Conservation (phyloP, 2,888 invertebrate species). For the Galerucella pusilla region DNA sequence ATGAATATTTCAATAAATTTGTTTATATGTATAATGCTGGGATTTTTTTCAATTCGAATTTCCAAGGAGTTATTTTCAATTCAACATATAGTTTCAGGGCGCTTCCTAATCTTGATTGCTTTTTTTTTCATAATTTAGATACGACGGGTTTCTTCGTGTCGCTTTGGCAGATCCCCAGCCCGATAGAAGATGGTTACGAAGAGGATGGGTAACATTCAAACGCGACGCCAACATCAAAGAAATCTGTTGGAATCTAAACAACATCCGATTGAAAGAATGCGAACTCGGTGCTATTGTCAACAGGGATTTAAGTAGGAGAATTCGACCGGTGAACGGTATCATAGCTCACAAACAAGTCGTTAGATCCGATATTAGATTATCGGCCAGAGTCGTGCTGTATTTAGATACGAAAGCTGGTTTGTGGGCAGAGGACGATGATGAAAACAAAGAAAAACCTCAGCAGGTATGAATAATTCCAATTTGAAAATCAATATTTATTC, state of each 20-base stretch:
- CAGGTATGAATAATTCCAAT: constrained; percentile 51
- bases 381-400: constrained; percentile 91
- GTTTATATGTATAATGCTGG: background rate
- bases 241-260: constrained; percentile 98
- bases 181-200: constrained; percentile 94
- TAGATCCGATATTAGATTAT: constrained; percentile 90
- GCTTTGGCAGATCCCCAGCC: constrained; percentile 97
- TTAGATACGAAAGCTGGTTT: constrained; percentile 86
- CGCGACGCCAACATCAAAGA: constrained; percentile 98
- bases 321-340: constrained; percentile 91
- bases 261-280: constrained; percentile 89
- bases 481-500: background rate
- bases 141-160: constrained; percentile 93
- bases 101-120: too few species aligned
- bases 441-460: constrained; percentile 62
- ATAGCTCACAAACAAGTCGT: constrained; percentile 90
- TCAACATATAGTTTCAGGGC: too few species aligned
- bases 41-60: background rate
- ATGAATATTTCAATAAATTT: background rate
- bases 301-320: constrained; percentile 92
- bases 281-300: constrained; percentile 97
- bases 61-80: too few species aligned
- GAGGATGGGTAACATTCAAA: constrained; percentile 98
- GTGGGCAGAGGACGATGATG: constrained; percentile 73
- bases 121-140: constrained; percentile 65